Evolutionary conservation across 2,888 invertebrate genomes (phyloP).

Genomic region (Hanleya hanleyi): DNA sequence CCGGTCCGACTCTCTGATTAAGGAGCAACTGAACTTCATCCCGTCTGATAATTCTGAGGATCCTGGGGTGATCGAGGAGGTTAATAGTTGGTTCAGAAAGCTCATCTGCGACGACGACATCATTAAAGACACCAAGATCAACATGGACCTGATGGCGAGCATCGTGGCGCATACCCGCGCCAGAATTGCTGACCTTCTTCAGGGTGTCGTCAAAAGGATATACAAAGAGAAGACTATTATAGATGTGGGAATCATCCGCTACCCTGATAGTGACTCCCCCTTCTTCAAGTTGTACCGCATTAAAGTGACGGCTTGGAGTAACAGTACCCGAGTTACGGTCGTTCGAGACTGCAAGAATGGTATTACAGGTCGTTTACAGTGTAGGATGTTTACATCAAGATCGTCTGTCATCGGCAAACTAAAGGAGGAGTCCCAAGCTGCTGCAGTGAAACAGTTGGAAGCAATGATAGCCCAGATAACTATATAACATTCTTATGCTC

Average conservation of each 20-base stretch:
- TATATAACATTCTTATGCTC: too few relatives aligned
- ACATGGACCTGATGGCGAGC: neutral
- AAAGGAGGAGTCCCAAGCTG: neutral
- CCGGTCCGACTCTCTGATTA: neutral
- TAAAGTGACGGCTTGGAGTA: constrained; percentile 1
- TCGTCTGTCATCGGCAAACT: neutral
- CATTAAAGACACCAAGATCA: constrained; percentile 3
- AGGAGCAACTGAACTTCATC: neutral
- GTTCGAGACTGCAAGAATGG: neutral
- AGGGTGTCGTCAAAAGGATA: neutral
- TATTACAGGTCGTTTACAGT: neutral
- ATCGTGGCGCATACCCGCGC: constrained; percentile 6
- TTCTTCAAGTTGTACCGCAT: constrained; percentile 12
- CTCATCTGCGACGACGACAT: constrained; percentile 5
- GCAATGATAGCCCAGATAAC: too few relatives aligned
- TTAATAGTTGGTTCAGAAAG: neutral
- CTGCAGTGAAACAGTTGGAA: too few relatives aligned
- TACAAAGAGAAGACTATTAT: neutral
- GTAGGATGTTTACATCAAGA: constrained; percentile 1
- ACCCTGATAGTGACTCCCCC: constrained; percentile 8
- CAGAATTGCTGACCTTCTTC: neutral
- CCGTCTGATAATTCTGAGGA: neutral
- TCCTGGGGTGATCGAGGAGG: neutral
- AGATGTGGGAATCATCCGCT: constrained; percentile 12
- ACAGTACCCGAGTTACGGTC: neutral